Base-by-base conservation (phyloP, 2,888 invertebrate species). In the Thymelicus lineola region DNA sequence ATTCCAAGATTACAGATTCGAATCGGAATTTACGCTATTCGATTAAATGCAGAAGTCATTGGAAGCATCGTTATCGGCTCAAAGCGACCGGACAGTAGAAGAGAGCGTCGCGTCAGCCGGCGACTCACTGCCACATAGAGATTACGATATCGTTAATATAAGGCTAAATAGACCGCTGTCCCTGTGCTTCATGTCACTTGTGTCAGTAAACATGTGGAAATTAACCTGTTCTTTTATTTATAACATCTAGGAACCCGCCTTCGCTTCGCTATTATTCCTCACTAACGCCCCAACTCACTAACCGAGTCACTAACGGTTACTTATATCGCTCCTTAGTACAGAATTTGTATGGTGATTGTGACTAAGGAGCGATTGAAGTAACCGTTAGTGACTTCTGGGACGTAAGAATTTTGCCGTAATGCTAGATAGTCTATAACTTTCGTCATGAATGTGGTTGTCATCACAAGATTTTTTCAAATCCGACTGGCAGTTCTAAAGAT, bases 151-250 rank as follows among this genome's bases (percentile, higher is more conserved):
- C 75, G 73, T 80, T 81, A 80, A 79, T 79, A 77, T 85, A 87
- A 87, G 85, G 83, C 83, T 87, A 87, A 82, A 76, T 73, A 81
- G 81, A 73, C 76, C 76, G 80, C 81, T 81, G 83, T 78, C 80
- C 46, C 80, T 76, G 87, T 83, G 91, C 91, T 92, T 91, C 86
- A 87, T 88, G 50, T 53, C 55, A 55, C 35, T 35, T 20, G 90
- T 91, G 90, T 91, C 90, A 91, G 88, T 91, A 92, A 91, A 91
- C 78, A 89, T 87, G 85, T 90, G 87, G 82, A 89, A 89, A 88
- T 73, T 64, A 62, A 59, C 28, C 75, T 76, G 66, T 71, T 76
- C 76, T 59, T 73, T 74, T 66, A 72, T 68, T 75, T 73, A 15
- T 50, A 36, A 64, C 12, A n/a, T n/a, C 48, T 46, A 12, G 3